A percentile compares a stretch with the other conserved stretches of the same genome.
phyloP scores from a whole-genome alignment of 2,113 vertebrate genomes.

The Thryonomys swinderianus region DNA sequence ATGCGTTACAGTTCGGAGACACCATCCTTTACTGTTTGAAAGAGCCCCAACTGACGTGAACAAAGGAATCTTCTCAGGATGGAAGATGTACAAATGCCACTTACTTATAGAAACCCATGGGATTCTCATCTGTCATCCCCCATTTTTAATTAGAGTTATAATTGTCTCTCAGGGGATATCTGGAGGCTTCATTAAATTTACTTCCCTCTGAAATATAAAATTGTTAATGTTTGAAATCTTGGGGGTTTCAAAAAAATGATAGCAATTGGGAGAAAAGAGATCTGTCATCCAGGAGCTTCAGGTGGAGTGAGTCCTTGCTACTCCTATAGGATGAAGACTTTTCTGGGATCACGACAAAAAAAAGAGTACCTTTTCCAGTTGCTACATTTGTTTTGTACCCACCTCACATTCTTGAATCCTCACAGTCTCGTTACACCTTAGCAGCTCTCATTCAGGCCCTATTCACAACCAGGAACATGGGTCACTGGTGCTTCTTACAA shows the following conservation, averaged over 20 bases:
- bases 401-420: background rate
- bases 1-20: constrained; percentile 13
- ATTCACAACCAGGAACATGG: background rate
- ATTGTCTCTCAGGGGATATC: constrained; percentile 55
- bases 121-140: constrained; percentile 30
- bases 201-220: constrained; percentile 54
- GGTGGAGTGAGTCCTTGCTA: background rate
- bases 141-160: constrained; percentile 70
- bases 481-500: background rate
- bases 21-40: constrained; percentile 5
- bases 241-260: constrained; percentile 38
- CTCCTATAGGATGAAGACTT: background rate
- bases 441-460: background rate
- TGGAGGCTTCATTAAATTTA: constrained; percentile 62
- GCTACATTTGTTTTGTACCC: background rate
- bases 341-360: background rate
- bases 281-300: background rate
- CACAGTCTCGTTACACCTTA: background rate
- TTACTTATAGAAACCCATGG: background rate
- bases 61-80: constrained; percentile 18
- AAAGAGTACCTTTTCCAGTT: background rate
- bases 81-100: constrained; percentile 1
- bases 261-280: background rate
- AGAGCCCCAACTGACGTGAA: constrained; percentile 19
- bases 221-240: constrained; percentile 46